A percentile compares a stretch with the other conserved stretches of the same genome.
phyloP scores from a whole-genome alignment of 2,888 invertebrate genomes.

The Halocaridina rubra region DNA sequence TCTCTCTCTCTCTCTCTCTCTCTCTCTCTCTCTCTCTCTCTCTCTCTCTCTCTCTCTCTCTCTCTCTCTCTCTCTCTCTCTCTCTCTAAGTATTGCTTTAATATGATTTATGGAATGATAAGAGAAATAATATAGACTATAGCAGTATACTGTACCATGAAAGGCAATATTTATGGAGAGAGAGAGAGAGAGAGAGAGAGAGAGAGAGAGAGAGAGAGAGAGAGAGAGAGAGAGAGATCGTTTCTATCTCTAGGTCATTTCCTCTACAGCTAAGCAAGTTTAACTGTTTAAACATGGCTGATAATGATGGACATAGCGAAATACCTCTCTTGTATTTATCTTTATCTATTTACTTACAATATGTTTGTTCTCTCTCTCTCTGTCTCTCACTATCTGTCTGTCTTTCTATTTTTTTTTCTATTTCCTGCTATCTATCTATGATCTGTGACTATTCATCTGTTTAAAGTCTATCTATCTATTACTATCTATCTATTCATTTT shows the following conservation, averaged over 20 bases:
- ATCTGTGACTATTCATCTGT: too few relatives aligned
- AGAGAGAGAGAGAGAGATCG: not conserved
- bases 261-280: too few relatives aligned
- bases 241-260: too few relatives aligned
- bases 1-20: constrained; percentile 19
- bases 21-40: constrained; percentile 16
- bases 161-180: not conserved
- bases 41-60: constrained; percentile 19
- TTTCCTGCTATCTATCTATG: not conserved
- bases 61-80: not conserved
- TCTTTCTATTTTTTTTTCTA: not conserved
- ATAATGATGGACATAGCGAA: not conserved
- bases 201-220: not conserved
- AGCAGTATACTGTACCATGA: not conserved
- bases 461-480: too few relatives aligned
- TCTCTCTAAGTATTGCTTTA: too few relatives aligned
- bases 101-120: not conserved
- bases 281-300: not conserved
- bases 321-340: not conserved
- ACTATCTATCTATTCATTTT: not conserved
- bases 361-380: not conserved
- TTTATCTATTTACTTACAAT: not conserved
- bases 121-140: too few relatives aligned
- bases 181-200: not conserved
- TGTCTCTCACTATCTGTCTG: not conserved